Percentiles rank a stretch among this genome's conserved stretches.
These are phyloP conservation scores for Adineta ricciae DNA, from an alignment of 2,888 invertebrate species.

Conservation along the genomic window DNA sequence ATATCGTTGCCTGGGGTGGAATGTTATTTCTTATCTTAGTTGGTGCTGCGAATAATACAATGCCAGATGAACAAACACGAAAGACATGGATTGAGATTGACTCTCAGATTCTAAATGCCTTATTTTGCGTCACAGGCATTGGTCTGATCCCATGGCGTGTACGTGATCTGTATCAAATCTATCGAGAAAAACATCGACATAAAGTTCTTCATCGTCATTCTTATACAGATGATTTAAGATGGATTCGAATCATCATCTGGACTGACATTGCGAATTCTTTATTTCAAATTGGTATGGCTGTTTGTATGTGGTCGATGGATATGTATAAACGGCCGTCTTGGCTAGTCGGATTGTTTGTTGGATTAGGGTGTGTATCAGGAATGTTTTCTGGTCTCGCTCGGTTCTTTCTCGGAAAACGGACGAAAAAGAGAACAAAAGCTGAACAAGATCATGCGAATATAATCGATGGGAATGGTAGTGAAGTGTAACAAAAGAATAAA, in stretches of 20 bases:
- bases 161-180: neutral
- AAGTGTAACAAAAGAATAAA: too few relatives aligned
- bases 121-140: neutral
- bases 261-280: neutral
- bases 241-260: neutral
- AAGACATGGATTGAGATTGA: slow-evolving; percentile 16
- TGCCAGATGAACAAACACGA: neutral
- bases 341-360: neutral
- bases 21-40: slow-evolving; percentile 15
- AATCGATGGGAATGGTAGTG: neutral
- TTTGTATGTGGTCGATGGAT: slow-evolving; percentile 11
- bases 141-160: neutral
- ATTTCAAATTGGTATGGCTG: slow-evolving; percentile 15
- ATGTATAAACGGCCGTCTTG: neutral
- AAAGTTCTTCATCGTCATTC: neutral
- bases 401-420: neutral
- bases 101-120: neutral
- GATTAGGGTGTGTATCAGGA: neutral
- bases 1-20: slow-evolving; percentile 1
- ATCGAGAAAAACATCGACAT: neutral
- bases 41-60: neutral
- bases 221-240: neutral
- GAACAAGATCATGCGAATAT: neutral
- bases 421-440: neutral
- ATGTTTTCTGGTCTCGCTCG: neutral